Conservation (phyloP, 2,888 invertebrate genomes). For the Melieria picta region DNA sequence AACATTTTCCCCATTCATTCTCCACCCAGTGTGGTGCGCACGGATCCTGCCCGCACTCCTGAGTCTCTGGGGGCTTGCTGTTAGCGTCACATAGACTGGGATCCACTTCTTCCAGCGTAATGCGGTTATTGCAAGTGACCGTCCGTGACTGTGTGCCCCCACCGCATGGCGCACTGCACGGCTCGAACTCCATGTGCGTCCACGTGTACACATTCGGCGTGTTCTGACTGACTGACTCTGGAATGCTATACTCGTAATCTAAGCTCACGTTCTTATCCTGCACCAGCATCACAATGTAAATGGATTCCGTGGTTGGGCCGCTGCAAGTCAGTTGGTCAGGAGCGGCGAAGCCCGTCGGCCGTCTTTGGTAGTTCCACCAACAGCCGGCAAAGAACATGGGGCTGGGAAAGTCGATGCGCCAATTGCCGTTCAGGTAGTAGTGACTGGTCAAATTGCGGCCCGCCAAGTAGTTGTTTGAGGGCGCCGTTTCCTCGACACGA, state of each 20-base stretch:
- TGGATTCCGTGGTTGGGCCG: slow-evolving; percentile 91
- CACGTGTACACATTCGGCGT: slow-evolving; percentile 84
- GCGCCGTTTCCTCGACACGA: slow-evolving; percentile 77
- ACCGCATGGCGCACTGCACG: slow-evolving; percentile 89
- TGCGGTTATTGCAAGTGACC: slow-evolving; percentile 82
- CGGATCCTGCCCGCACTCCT: slow-evolving; percentile 78
- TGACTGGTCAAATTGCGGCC: slow-evolving; percentile 83
- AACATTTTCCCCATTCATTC: slow-evolving; percentile 84
- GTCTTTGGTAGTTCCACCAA: slow-evolving; percentile 88
- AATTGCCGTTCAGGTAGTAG: slow-evolving; percentile 94
- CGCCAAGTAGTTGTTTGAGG: slow-evolving; percentile 92
- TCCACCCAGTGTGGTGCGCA: slow-evolving; percentile 86
- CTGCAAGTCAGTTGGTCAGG: slow-evolving; percentile 85
- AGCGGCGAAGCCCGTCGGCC: slow-evolving; percentile 81
- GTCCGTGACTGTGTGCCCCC: slow-evolving; percentile 85
- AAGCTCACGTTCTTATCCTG: slow-evolving; percentile 88
- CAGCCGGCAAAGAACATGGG: slow-evolving; percentile 83
- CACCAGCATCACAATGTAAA: slow-evolving; percentile 84
- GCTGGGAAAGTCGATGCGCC: slow-evolving; percentile 91
- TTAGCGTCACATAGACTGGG: slow-evolving; percentile 81
- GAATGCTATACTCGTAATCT: slow-evolving; percentile 90
- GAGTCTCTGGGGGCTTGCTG: slow-evolving; percentile 76
- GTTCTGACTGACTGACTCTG: slow-evolving; percentile 74
- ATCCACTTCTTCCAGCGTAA: slow-evolving; percentile 77
- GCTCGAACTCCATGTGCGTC: slow-evolving; percentile 75